phyloP scores from a whole-genome alignment of 2,888 invertebrate genomes.

The Eupsilia transversa region DNA sequence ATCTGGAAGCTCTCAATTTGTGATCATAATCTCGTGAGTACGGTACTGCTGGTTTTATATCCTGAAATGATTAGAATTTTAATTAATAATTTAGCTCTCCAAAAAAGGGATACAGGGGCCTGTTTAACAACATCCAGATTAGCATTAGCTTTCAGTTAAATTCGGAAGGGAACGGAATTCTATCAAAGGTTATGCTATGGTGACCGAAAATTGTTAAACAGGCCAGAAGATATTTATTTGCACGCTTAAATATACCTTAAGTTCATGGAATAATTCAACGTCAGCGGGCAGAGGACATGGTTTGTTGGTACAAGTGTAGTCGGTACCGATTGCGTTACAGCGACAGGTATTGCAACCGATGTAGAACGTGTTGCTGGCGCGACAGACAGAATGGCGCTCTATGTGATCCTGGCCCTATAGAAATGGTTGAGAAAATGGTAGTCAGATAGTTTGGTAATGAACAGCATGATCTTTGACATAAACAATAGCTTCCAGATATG shows the following conservation, averaged over 20 bases:
- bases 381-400: constrained; percentile 84
- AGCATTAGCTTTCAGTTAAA: neutral
- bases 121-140: too few species aligned
- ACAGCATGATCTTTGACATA: neutral
- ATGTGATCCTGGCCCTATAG: constrained; percentile 82
- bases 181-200: neutral
- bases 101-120: too few species aligned
- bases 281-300: constrained; percentile 84
- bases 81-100: too few species aligned
- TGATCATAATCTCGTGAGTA: constrained; percentile 58
- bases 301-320: constrained; percentile 86
- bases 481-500: neutral
- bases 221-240: neutral
- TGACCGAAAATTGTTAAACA: neutral
- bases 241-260: constrained; percentile 71
- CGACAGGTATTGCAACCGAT: constrained; percentile 86
- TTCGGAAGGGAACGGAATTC: neutral
- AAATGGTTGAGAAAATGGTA: neutral
- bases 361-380: constrained; percentile 81
- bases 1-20: constrained; percentile 31
- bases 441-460: neutral
- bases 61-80: constrained; percentile 77
- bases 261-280: constrained; percentile 84
- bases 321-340: constrained; percentile 84
- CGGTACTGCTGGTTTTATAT: constrained; percentile 82